Evolutionary conservation across 2,888 invertebrate species (phyloP).

Genomic region (Tenthredo amoena): DNA sequence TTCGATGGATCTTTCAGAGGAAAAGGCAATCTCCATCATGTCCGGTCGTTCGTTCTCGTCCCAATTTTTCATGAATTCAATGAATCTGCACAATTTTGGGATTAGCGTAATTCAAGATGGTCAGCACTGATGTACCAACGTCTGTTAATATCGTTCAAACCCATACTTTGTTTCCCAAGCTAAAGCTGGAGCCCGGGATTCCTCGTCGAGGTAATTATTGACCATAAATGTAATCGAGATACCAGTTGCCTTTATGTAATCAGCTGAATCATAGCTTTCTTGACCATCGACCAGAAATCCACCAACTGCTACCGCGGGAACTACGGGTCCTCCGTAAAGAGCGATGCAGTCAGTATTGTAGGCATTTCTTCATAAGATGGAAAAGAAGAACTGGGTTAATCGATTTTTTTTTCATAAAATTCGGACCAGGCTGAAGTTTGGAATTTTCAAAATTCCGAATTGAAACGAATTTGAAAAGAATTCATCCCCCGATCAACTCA

Average conservation of each 20-base stretch:
- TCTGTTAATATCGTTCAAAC: background rate
- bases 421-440: background rate
- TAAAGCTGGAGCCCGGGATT: conserved; percentile 81
- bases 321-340: conserved; percentile 92
- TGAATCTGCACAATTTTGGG: conserved; percentile 78
- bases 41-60: conserved; percentile 79
- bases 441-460: background rate
- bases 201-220: conserved; percentile 83
- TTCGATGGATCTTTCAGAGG: conserved; percentile 92
- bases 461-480: conserved; percentile 52
- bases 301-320: conserved; percentile 91
- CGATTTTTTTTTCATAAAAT: background rate
- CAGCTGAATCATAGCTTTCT: conserved; percentile 78
- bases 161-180: conserved; percentile 87
- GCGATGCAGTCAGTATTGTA: conserved; percentile 86
- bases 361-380: conserved; percentile 78
- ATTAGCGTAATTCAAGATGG: conserved; percentile 1
- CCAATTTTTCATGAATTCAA: conserved; percentile 84
- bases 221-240: conserved; percentile 90
- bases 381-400: conserved; percentile 41
- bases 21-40: conserved; percentile 86
- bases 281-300: conserved; percentile 83
- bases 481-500: conserved; percentile 67
- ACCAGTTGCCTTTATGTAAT: conserved; percentile 83
- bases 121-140: background rate